Evolutionary conservation across 2,888 invertebrate genomes (phyloP), one percentile per base, ranked within the genome.

Genomic region (Agonum fuliginosum): DNA sequence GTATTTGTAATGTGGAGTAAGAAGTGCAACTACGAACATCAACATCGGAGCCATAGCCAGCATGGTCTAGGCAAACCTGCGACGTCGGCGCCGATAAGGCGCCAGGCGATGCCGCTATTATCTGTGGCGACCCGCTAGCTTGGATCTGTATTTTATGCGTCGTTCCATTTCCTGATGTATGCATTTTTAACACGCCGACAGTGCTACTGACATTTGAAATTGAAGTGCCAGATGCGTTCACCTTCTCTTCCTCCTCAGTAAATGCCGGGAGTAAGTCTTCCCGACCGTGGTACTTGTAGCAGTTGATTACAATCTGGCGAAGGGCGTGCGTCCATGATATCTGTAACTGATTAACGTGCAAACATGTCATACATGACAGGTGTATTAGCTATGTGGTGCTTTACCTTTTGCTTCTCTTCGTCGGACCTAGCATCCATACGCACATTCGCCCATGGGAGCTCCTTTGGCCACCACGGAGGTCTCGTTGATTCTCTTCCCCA

Each of bases 241-340:
- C 90, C 82, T 95, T 94, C 80, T 96, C 96, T 78, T 96, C 95
- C 78, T 97, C 96, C 84, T 97, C 97, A 71, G 93, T 94, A 88
- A 98, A 98, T 43, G 97, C 96, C 12, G 98, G 97, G 84, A 98
- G 88, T 80, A 98, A 90, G 87, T 98, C 98, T 88, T 97, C 97
- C 81, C 98, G 91, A 0, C 97, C 97, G 87, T 98, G 98, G 89
- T 95, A 98, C 89, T 97, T 97, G 90, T 98, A 98, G 88, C 98
- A 98, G 88, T 98, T 98, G 84, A 97, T 95, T 79, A 98, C 98
- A 82, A 98, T 98, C 88, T 97, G 97, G 65, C 98, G 91, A 82
- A 98, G 89, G 27, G 98, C 98, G 87, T 98, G 97, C 22, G 98
- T 98, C 98, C 98, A 98, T 74, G 97, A 97, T 87, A 98, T 97